phyloP scores from a whole-genome alignment of 2,797 vertebrate genomes.

The Cetoscarus ocellatus region DNA sequence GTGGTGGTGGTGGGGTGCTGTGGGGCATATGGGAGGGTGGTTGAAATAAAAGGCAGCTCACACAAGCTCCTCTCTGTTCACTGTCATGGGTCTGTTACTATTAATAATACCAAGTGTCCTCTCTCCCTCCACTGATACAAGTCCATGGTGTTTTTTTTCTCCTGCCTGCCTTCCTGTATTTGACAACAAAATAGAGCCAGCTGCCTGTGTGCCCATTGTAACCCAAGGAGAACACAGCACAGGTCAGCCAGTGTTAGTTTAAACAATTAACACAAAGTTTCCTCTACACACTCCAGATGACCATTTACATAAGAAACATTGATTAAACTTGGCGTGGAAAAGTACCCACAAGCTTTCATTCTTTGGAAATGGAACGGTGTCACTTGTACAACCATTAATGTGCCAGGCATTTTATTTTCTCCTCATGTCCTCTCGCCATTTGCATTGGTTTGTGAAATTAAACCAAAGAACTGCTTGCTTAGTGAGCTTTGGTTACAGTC shows the following conservation, averaged over 20 bases:
- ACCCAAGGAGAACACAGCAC: constrained; percentile 72
- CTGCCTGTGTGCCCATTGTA: constrained; percentile 73
- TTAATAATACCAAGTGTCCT: constrained; percentile 87
- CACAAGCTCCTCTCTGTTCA: constrained; percentile 86
- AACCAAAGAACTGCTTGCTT: not conserved
- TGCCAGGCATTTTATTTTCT: constrained; percentile 15
- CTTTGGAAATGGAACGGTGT: constrained; percentile 36
- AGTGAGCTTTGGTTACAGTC: constrained; percentile 28
- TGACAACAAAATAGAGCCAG: constrained; percentile 86
- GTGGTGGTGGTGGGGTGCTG: constrained; percentile 54
- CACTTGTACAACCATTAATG: constrained; percentile 16
- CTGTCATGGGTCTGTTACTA: constrained; percentile 85
- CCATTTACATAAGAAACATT: constrained; percentile 53
- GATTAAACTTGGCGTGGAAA: constrained; percentile 75
- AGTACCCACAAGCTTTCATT: constrained; percentile 42
- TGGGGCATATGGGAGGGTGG: constrained; percentile 73
- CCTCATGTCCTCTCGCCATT: constrained; percentile 1
- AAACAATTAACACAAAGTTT: constrained; percentile 82
- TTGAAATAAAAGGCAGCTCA: constrained; percentile 85
- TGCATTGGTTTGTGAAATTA: constrained; percentile 10
- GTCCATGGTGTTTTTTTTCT: constrained; percentile 79
- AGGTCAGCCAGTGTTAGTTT: constrained; percentile 82
- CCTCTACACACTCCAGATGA: constrained; percentile 83
- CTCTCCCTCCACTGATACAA: constrained; percentile 76
- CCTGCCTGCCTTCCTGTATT: constrained; percentile 79